phyloP scores from a whole-genome alignment of 2,797 vertebrate species.

The Euphonia xanthogaster region DNA sequence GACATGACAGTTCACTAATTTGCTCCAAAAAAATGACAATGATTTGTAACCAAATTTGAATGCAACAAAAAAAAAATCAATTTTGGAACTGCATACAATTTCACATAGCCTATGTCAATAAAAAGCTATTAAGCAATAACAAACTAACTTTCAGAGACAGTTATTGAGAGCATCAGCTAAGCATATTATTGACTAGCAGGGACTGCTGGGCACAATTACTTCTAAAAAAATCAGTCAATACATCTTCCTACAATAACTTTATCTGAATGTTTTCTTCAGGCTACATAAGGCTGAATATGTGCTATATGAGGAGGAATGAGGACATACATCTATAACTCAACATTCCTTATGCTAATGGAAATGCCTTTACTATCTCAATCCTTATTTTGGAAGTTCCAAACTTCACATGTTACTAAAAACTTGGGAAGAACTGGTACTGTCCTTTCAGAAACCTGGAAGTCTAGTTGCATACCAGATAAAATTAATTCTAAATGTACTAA shows the following conservation, averaged over 20 bases:
- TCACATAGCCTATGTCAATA: neutral
- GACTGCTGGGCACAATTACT: neutral
- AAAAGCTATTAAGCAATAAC: neutral
- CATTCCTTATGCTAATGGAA: neutral
- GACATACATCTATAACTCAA: neutral
- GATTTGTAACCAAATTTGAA: neutral
- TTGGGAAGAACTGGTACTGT: neutral
- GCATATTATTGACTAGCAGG: neutral
- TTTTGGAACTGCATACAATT: neutral
- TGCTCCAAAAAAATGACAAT: neutral
- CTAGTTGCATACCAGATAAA: neutral
- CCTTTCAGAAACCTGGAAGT: neutral
- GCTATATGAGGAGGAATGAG: neutral
- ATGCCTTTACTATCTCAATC: neutral
- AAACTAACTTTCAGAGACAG: neutral
- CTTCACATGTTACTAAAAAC: neutral
- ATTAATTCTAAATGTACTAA: neutral
- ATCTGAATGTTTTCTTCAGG: neutral
- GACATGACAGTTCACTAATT: neutral
- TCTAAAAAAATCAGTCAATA: neutral
- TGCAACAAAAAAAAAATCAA: neutral
- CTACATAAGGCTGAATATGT: neutral
- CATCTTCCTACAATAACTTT: neutral
- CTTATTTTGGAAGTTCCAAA: neutral
- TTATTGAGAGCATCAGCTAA: neutral